Base-by-base conservation (phyloP, 1,140 invertebrate genomes). In the Nephotettix cincticeps region DNA sequence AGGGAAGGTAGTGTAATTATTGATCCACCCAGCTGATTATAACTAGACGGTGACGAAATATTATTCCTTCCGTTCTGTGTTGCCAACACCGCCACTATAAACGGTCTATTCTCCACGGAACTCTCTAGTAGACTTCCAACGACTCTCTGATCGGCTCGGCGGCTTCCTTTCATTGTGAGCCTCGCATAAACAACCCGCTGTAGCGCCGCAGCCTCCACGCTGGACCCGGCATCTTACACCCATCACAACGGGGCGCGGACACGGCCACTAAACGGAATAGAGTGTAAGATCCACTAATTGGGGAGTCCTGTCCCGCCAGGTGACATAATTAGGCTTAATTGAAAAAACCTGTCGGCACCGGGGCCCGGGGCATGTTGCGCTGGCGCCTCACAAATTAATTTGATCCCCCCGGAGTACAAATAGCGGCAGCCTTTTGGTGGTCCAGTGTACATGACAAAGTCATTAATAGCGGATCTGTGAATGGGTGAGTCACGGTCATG, bases 271-370 rank as follows among this genome's bases (percentile, higher is more conserved):
- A 23, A 14, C 27, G 56, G 56, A 25, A 25, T 61, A 21, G 56
- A 61, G 56, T 61, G 56, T 61, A 27, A 25, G 47, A 23, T 25
- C 25, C 56, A 61, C 56, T 61, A 61, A 61, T 61, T 61, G 56
- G 56, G 56, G 56, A 61, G 56, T 61, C 23, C 21, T 61, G 56
- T 61, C 25, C 14, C 21, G 25, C 56, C 56, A 61, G 56, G 56
- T 61, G 56, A 61, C 56, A 61, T 61, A 61, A 61, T 61, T 61
- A 61, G 56, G 25, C 56, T 61, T 61, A 61, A 61, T 61, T 61
- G 56, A 61, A 61, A 61, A 61, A 61, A 61, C 56, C 56, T 61
- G 56, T 61, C 25, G 56, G 23, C 14, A 61, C 23, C 56, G 21
- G 13, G 47, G 4, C 47, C 47, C 47, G 47, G 36, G 36, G 6